These are phyloP conservation scores for Aegithalos caudatus DNA, from an alignment of 2,113 vertebrate species.

Conservation along the genomic window DNA sequence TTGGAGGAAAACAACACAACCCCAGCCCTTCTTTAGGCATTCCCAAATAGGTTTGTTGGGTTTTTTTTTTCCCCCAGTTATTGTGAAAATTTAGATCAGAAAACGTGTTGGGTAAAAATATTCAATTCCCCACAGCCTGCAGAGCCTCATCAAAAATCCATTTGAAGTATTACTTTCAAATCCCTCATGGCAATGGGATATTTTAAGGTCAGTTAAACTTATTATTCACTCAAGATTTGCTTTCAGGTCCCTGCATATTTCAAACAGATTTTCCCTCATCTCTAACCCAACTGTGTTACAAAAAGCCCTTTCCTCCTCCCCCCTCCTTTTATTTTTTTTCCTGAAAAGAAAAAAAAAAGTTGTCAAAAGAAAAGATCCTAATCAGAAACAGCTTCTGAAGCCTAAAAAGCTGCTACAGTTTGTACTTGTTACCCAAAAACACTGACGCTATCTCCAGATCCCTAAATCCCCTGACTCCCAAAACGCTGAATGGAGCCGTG, in stretches of 20 bases:
- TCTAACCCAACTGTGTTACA: constrained; percentile 25
- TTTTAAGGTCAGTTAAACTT: constrained; percentile 66
- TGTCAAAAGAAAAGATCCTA: constrained; percentile 61
- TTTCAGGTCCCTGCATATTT: constrained; percentile 56
- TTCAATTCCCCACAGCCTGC: constrained; percentile 17
- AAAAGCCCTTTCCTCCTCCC: not conserved
- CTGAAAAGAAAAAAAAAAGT: constrained; percentile 6
- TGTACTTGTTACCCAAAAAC: constrained; percentile 18
- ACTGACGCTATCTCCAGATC: not conserved
- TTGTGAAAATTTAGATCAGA: constrained; percentile 8
- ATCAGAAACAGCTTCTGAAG: constrained; percentile 64
- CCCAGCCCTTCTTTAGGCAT: not conserved
- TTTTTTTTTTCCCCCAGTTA: not conserved
- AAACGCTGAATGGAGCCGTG: not conserved
- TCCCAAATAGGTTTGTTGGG: not conserved
- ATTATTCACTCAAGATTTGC: constrained; percentile 56
- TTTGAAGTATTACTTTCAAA: constrained; percentile 54
- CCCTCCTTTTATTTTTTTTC: no score
- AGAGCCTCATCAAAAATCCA: constrained; percentile 30
- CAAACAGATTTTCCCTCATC: constrained; percentile 53
- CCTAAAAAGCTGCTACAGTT: not conserved
- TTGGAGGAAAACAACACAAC: not conserved
- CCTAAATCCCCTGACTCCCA: constrained; percentile 25
- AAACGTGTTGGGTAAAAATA: constrained; percentile 3
- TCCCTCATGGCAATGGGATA: constrained; percentile 46